phyloP scores from a whole-genome alignment of 2,113 vertebrate species.

The Grammomys surdaster region DNA sequence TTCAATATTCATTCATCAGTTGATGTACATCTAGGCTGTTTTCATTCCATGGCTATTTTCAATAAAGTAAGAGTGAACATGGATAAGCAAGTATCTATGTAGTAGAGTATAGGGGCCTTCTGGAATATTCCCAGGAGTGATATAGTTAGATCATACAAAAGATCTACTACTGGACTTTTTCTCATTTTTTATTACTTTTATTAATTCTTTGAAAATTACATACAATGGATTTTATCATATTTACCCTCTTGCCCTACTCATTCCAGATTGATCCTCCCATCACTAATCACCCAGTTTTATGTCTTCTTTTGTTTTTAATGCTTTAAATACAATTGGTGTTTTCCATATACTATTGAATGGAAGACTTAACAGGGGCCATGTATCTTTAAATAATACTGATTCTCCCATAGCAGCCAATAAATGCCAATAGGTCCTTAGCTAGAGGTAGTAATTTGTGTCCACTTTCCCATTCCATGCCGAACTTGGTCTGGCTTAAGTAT shows the following conservation, averaged over 20 bases:
- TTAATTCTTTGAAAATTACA: neutral
- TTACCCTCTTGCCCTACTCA: neutral
- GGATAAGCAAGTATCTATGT: neutral
- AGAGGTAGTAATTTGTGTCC: neutral
- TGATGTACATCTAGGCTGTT: too few species aligned
- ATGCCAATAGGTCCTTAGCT: neutral
- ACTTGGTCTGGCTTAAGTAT: neutral
- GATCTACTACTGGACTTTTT: neutral
- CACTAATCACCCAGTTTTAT: neutral
- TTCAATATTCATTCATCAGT: neutral
- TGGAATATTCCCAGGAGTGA: neutral
- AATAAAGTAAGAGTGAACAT: too few species aligned
- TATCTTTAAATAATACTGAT: neutral
- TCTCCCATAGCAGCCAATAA: neutral
- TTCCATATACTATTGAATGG: neutral
- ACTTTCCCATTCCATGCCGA: neutral
- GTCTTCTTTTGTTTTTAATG: neutral
- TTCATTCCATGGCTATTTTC: too few species aligned
- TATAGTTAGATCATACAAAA: neutral
- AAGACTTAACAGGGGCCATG: neutral
- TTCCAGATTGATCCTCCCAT: neutral
- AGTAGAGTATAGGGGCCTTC: neutral
- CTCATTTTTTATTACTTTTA: neutral
- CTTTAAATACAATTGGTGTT: neutral
- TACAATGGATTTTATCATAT: neutral